These are phyloP conservation scores for Sclerurus mexicanus DNA, from an alignment of 2,113 vertebrate genomes.

Conservation along the genomic window DNA sequence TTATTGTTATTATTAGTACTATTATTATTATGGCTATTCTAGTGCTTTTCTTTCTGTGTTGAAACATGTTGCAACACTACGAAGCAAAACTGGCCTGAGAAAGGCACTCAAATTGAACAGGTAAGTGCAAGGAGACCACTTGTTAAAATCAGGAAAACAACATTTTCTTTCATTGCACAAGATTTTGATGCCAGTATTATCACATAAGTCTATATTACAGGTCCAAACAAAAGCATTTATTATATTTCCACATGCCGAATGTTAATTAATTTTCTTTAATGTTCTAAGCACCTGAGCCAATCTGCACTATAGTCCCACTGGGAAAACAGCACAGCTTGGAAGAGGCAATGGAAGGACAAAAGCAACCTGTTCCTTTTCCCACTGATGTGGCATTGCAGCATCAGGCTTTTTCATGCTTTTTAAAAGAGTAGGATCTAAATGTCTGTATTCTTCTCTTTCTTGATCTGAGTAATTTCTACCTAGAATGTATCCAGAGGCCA, in stretches of 20 bases:
- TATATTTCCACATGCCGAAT: neutral
- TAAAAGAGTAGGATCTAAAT: neutral
- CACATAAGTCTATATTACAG: neutral
- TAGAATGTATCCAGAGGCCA: neutral
- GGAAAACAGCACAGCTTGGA: neutral
- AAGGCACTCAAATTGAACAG: neutral
- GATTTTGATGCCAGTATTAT: neutral
- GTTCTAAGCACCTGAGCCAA: conserved; percentile 35
- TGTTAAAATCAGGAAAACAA: neutral
- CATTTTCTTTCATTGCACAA: neutral
- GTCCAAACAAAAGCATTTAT: neutral
- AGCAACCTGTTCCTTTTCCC: neutral
- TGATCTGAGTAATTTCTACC: neutral
- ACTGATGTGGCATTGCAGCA: neutral
- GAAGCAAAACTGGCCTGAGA: neutral
- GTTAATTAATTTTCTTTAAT: conserved; percentile 30
- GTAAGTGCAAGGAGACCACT: neutral
- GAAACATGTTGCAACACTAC: neutral
- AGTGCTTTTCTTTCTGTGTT: neutral
- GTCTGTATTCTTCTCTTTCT: neutral
- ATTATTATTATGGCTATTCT: neutral
- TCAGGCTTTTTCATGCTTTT: neutral
- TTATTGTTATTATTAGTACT: neutral
- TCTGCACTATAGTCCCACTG: neutral
- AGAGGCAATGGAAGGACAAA: neutral